Evolutionary conservation across 1,140 invertebrate species (phyloP).

Genomic region (Hypsibius dujardini): DNA sequence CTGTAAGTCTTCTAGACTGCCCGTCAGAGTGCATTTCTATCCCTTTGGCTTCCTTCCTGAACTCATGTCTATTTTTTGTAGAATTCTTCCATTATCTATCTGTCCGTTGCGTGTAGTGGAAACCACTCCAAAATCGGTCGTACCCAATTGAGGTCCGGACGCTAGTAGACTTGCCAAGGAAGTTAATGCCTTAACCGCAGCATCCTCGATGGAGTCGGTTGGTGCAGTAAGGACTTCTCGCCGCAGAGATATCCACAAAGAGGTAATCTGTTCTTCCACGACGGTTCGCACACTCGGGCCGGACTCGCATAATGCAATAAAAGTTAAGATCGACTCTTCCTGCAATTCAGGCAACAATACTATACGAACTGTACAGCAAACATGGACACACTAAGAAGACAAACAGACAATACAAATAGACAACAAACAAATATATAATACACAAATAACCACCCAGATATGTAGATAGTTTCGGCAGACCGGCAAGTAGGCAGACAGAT

Average conservation of each 20-base stretch:
- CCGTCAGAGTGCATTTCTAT: too few species aligned
- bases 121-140: background rate
- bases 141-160: background rate
- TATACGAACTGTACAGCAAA: background rate
- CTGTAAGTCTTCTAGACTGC: too few species aligned
- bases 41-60: too few species aligned
- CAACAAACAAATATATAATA: slow-evolving; percentile 35
- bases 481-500: too few species aligned
- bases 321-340: background rate
- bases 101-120: too few species aligned
- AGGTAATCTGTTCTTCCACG: background rate
- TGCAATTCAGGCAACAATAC: background rate
- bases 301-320: background rate
- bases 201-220: background rate
- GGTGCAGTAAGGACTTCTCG: background rate
- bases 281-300: background rate
- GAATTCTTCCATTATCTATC: too few species aligned
- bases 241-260: background rate
- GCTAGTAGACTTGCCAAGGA: background rate
- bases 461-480: too few species aligned
- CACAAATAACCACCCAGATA: too few species aligned
- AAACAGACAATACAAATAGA: slow-evolving; percentile 13
- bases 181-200: background rate
- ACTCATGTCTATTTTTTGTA: too few species aligned
- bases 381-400: background rate